These are phyloP conservation scores for Donacobius atricapilla DNA, from an alignment of 2,113 vertebrate species.

Conservation along the genomic window DNA sequence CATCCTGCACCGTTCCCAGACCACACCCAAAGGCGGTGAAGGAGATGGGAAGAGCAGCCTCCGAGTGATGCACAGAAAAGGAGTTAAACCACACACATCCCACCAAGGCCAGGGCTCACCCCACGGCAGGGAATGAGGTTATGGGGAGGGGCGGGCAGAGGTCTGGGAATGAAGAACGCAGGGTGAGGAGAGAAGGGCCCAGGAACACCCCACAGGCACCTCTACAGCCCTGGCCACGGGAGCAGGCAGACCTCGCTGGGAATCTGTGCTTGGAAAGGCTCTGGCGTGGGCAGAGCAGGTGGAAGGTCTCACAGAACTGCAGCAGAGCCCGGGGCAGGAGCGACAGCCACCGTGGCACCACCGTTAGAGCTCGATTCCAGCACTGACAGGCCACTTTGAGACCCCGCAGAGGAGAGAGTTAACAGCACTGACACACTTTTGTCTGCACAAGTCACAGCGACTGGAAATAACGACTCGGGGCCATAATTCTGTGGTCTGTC, in stretches of 20 bases:
- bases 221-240: background rate
- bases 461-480: constrained; percentile 38
- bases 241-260: rapidly evolving
- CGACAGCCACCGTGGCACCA: background rate
- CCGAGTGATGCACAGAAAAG: background rate
- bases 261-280: background rate
- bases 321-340: background rate
- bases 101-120: background rate
- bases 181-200: background rate
- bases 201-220: background rate
- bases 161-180: background rate
- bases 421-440: constrained; percentile 45
- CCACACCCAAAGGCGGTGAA: background rate
- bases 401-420: background rate
- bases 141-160: background rate
- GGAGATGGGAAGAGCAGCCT: background rate
- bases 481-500: constrained; percentile 41
- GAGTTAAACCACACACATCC: background rate
- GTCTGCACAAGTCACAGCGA: constrained; percentile 16
- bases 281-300: rapidly evolving
- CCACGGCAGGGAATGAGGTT: background rate
- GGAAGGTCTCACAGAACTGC: background rate
- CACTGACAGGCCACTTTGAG: background rate
- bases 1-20: background rate
- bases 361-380: background rate